Conservation (phyloP, 2,113 vertebrate species). For the Coreoperca whiteheadi region DNA sequence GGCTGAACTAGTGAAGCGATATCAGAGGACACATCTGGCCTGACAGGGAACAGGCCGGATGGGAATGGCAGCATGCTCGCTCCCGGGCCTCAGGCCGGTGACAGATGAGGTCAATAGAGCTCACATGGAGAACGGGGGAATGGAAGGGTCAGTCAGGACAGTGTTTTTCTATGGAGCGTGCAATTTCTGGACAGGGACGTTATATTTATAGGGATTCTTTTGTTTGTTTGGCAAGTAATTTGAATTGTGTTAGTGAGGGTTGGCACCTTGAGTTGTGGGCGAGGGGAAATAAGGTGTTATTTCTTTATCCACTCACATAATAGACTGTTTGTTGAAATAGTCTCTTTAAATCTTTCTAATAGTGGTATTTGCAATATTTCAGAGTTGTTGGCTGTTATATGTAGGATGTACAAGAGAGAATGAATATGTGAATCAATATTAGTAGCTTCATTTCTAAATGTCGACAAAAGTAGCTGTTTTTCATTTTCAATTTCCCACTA, state of each 20-base stretch:
- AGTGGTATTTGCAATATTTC: background rate
- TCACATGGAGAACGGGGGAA: conserved; percentile 17
- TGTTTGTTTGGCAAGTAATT: conserved; percentile 5
- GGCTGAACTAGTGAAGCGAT: conserved; percentile 51
- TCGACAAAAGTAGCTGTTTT: background rate
- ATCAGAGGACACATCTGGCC: conserved; percentile 80
- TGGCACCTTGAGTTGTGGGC: background rate
- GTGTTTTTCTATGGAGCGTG: conserved; percentile 13
- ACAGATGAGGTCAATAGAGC: conserved; percentile 62
- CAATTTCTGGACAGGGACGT: background rate
- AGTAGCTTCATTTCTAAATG: background rate
- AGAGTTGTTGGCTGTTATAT: background rate
- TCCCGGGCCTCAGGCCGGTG: conserved; percentile 47
- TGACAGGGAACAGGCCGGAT: conserved; percentile 67
- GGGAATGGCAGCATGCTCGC: conserved; percentile 64
- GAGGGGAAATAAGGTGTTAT: background rate
- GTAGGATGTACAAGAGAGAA: background rate
- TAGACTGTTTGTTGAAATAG: background rate
- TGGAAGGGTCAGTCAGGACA: conserved; percentile 22
- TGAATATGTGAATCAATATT: background rate
- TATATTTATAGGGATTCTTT: background rate
- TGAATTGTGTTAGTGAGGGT: background rate
- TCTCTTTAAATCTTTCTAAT: background rate
- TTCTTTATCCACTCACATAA: background rate
- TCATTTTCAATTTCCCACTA: background rate